Base-by-base conservation (phyloP, 2,888 invertebrate genomes). In the Pandemis cinnamomeana region DNA sequence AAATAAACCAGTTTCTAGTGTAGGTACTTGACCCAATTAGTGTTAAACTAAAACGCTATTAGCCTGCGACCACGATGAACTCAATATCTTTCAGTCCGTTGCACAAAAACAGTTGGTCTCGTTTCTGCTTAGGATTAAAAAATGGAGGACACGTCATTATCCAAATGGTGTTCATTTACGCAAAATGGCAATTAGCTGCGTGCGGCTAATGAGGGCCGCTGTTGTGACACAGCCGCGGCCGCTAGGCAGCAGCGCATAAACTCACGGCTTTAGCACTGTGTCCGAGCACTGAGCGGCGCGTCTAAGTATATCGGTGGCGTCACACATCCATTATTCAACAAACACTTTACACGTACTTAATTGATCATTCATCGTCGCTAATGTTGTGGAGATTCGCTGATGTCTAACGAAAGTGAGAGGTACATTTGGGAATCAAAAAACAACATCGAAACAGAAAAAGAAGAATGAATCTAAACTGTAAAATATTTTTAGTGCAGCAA, bases 311-410 rank as follows among this genome's bases (percentile, higher is more conserved):
- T 44, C 27, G 55, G 66, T 67, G 71, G 67, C 67, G 46, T 63
- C 67, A 72, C 46, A 67, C 60, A 67, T 66, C 58, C 58, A 71
- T 67, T 67, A 71, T 71, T 71, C 71, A 71, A 58, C 48, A 48
- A 66, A 71, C 71, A 55, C 36, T 58, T 4, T 20, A 53, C n/a
- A 55, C 42, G 53, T 15, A 55, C 8, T 55, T 15, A n/a, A 55
- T 15, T 55, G 15, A 55, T 55, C 8, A 7, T 55, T 55, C 20
- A n/a, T 11, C 44, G 8, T 44, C 7, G 44, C 44, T 8, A 44
- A 44, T 44, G 44, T 7, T 8, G 8, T 44, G 44, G 11, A 46
- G 10, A 36, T 36, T 11, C 11, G 46, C 46, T 46, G 46, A 46
- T 46, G 10, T 10, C 10, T 46, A 10, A 10, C 11, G 10, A 46